phyloP scores from a whole-genome alignment of 2,888 invertebrate species.

The Melieria omissa region DNA sequence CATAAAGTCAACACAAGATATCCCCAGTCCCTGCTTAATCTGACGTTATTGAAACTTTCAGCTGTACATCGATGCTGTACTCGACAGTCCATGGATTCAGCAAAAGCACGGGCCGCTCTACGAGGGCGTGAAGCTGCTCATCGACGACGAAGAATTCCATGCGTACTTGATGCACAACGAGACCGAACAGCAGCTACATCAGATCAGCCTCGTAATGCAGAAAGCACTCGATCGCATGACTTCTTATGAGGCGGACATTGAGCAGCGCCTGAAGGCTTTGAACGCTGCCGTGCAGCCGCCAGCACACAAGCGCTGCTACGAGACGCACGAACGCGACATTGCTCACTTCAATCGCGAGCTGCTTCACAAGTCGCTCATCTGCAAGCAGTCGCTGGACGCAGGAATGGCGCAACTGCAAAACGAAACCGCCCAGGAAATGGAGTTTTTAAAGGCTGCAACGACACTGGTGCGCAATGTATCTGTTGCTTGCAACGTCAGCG shows the following conservation, averaged over 20 bases:
- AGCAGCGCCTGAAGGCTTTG: constrained; percentile 31
- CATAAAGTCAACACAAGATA: background rate
- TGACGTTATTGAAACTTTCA: background rate
- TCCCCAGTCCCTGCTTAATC: background rate
- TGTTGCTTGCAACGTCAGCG: constrained; percentile 40
- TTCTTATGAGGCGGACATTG: constrained; percentile 29
- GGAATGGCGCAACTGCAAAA: constrained; percentile 39
- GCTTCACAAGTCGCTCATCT: constrained; percentile 39
- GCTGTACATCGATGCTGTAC: background rate
- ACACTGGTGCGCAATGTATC: constrained; percentile 36
- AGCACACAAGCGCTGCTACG: constrained; percentile 38
- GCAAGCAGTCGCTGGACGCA: constrained; percentile 40
- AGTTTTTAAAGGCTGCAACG: constrained; percentile 40
- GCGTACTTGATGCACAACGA: constrained; percentile 44
- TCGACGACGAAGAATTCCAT: constrained; percentile 38
- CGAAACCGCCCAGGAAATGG: constrained; percentile 38
- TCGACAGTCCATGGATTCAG: constrained; percentile 22
- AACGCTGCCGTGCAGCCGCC: background rate
- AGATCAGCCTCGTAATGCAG: constrained; percentile 23
- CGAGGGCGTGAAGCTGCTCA: constrained; percentile 43
- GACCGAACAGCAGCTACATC: constrained; percentile 38
- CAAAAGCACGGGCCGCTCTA: constrained; percentile 48
- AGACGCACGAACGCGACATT: constrained; percentile 46
- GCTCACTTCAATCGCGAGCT: constrained; percentile 47
- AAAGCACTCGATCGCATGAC: constrained; percentile 29